Conservation (phyloP, 2,113 vertebrate genomes). For the Piaya cayana region DNA sequence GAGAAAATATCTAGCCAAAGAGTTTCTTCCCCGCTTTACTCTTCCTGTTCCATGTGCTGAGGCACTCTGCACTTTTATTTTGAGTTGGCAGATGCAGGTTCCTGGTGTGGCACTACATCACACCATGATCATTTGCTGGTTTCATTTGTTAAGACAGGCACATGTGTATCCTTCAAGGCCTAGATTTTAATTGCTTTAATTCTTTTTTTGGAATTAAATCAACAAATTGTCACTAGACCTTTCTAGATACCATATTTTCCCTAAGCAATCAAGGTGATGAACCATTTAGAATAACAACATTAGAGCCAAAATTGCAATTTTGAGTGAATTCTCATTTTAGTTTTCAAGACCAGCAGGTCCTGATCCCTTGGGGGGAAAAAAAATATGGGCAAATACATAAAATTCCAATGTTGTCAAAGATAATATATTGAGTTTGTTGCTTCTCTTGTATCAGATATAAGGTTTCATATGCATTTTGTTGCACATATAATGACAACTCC, state of each 20-base stretch:
- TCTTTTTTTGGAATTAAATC: not conserved
- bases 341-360: not conserved
- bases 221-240: not conserved
- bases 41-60: not conserved
- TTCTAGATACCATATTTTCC: not conserved
- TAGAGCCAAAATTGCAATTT: not conserved
- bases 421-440: not conserved
- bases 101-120: not conserved
- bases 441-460: not conserved
- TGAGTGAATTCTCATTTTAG: not conserved
- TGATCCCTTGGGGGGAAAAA: not conserved
- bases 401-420: not conserved
- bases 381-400: not conserved
- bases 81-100: not conserved
- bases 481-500: not conserved
- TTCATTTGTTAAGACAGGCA: not conserved
- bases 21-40: rapidly evolving
- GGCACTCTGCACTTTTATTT: not conserved
- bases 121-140: rapidly evolving
- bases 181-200: not conserved
- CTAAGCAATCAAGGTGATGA: not conserved
- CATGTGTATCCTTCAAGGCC: not conserved
- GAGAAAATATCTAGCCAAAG: not conserved
- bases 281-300: not conserved
- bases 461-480: not conserved